phyloP scores from a whole-genome alignment of 2,888 invertebrate species.

The Brachynemurus nebulosus region DNA sequence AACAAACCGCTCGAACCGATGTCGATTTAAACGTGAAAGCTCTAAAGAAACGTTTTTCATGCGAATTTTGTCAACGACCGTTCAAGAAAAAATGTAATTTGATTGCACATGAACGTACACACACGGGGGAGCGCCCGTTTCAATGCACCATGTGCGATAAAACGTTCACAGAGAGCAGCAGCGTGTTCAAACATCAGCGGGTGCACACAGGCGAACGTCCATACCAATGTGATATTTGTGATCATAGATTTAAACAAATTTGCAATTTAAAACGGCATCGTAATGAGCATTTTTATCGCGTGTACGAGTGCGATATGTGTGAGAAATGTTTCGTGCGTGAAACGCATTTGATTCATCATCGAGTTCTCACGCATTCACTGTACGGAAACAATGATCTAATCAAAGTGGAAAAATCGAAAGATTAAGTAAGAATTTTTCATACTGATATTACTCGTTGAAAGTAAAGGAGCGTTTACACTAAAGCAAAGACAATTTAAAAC shows the following conservation, averaged over 20 bases:
- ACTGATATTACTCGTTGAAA: no score
- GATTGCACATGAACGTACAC: background rate
- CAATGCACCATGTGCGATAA: constrained; percentile 2
- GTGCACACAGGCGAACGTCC: constrained; percentile 1
- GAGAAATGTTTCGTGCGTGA: constrained; percentile 3
- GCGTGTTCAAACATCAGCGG: constrained; percentile 3
- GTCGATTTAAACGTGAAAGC: background rate
- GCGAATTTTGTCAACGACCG: background rate
- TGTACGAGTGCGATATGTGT: background rate
- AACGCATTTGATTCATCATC: constrained; percentile 3
- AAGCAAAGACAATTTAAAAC: no score
- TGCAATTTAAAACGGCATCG: constrained; percentile 4
- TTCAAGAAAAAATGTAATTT: constrained; percentile 3
- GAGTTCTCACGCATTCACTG: background rate
- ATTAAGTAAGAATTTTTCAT: background rate
- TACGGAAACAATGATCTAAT: background rate
- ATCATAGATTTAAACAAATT: constrained; percentile 2
- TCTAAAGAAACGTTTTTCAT: constrained; percentile 1
- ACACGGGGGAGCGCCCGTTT: constrained; percentile 1
- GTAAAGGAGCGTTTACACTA: no score
- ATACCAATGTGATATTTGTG: constrained; percentile 4
- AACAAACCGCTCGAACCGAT: background rate
- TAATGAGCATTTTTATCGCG: background rate
- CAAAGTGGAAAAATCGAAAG: background rate
- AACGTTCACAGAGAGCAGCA: background rate